phyloP scores from a whole-genome alignment of 2,888 invertebrate genomes.

The Linnaemya vulpina region DNA sequence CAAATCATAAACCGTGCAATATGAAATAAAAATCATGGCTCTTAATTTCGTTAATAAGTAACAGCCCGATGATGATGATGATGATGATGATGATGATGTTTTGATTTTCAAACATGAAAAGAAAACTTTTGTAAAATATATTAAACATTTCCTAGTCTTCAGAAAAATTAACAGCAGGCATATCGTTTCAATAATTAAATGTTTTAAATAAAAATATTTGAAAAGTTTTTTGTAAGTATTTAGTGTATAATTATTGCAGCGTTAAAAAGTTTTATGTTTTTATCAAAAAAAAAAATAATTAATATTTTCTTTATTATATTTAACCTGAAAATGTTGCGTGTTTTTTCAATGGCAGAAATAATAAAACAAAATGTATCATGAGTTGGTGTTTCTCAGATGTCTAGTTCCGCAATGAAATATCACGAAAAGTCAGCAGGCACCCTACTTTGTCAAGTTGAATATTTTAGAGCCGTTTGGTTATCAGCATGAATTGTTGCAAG shows the following conservation, averaged over 20 bases:
- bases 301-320: slow-evolving; percentile 23
- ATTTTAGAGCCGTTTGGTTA: no score
- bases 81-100: slow-evolving; percentile 40
- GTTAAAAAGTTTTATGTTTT: slow-evolving; percentile 50
- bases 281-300: slow-evolving; percentile 30
- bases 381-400: slow-evolving; percentile 13
- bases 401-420: slow-evolving; percentile 59
- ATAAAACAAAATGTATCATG: slow-evolving; percentile 16
- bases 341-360: slow-evolving; percentile 9
- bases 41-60: slow-evolving; percentile 66
- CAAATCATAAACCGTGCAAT: slow-evolving; percentile 64
- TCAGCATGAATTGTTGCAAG: not conserved
- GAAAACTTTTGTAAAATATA: slow-evolving; percentile 22
- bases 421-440: slow-evolving; percentile 9
- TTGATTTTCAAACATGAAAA: slow-evolving; percentile 54
- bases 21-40: slow-evolving; percentile 68
- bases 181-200: slow-evolving; percentile 36
- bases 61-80: slow-evolving; percentile 24
- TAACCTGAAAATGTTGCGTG: slow-evolving; percentile 55
- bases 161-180: slow-evolving; percentile 30
- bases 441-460: not conserved
- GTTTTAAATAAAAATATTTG: slow-evolving; percentile 7
- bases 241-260: slow-evolving; percentile 56
- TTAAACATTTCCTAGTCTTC: slow-evolving; percentile 65
- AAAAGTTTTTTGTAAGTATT: not conserved